Base-by-base conservation (phyloP, 2,113 vertebrate genomes). In the Cardinalis cardinalis region DNA sequence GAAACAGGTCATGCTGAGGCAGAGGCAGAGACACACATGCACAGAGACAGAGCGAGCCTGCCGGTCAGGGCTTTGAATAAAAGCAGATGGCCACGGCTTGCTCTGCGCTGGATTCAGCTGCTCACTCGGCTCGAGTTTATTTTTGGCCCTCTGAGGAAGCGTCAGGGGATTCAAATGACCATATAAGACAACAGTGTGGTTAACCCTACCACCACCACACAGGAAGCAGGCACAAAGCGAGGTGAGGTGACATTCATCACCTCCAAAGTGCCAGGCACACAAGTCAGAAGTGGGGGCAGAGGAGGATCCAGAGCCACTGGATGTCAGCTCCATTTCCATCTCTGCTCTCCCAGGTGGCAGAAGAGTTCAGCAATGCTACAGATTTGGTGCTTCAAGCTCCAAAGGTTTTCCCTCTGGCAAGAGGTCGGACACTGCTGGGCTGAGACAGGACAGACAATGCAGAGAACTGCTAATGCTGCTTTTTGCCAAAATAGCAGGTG, bases 121-220 rank as follows among this genome's bases (percentile, higher is more conserved):
- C 97, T 98, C 85, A 79, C 96, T 84, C 94, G 8, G 88, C 98
- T 97, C 63, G 16, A 91, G 97, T 98, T 98, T 98, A 99, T 99
- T 99, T 99, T 98, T 98, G 99, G 98, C 98, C 95, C 95, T 97
- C 91, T 97, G 97, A 98, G 98, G 97, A 98, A 97, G 97, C 94
- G 96, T 98, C 95, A 95, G 78, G 97, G 97, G 98, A 98, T 97
- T 98, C 96, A 97, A 97, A 98, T 98, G 98, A 98, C 98, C 99
- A 98, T 99, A 99, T 99, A 99, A 98, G 98, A 98, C 97, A 98
- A 97, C 94, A 97, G 78, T 92, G 97, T 97, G 96, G 95, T 97
- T 97, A 97, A 97, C 97, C 97, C 96, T 97, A 77, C 93, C 86
- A 74, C 93, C 81, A 82, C 97, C 94, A 13, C 82, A 63, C 92